A percentile compares a stretch with the other conserved stretches of the same genome.
phyloP scores from a whole-genome alignment of 2,797 vertebrate species.

The Otolemur crassicaudatus region DNA sequence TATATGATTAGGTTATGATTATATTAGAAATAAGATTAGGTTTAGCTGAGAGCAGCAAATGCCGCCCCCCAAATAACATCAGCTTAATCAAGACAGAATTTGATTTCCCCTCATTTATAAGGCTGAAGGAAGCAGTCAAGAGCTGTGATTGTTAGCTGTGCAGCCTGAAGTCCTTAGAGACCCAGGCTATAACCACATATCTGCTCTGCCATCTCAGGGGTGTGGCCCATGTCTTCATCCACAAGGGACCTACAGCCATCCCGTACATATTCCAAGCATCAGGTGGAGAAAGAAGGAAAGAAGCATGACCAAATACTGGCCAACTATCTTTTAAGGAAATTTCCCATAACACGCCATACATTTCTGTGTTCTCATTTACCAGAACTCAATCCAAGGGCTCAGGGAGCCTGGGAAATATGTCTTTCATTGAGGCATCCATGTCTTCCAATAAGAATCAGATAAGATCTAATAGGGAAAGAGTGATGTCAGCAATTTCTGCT shows the following conservation, averaged over 20 bases:
- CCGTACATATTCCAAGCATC: not conserved
- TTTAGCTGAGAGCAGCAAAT: not conserved
- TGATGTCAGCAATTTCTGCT: not conserved
- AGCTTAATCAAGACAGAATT: constrained; percentile 19
- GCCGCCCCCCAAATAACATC: not conserved
- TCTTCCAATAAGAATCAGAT: not conserved
- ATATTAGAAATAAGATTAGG: not conserved
- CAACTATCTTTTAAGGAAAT: not conserved
- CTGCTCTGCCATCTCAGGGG: not conserved
- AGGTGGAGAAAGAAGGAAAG: not conserved
- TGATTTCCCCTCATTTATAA: not conserved
- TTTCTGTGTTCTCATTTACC: not conserved
- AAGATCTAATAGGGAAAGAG: not conserved
- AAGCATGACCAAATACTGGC: not conserved
- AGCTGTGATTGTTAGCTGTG: not conserved
- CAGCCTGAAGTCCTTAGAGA: not conserved
- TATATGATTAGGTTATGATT: not conserved
- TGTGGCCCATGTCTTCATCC: not conserved
- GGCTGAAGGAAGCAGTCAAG: not conserved
- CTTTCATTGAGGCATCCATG: not conserved
- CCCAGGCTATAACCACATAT: not conserved
- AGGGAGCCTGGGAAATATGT: not conserved
- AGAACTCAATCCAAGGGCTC: not conserved
- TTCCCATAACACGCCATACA: not conserved
- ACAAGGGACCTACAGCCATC: not conserved